Evolutionary conservation across 23 tunicate species (phyloP), one percentile per base, ranked within the genome.

Genomic region (Aplidium turbinatum): DNA sequence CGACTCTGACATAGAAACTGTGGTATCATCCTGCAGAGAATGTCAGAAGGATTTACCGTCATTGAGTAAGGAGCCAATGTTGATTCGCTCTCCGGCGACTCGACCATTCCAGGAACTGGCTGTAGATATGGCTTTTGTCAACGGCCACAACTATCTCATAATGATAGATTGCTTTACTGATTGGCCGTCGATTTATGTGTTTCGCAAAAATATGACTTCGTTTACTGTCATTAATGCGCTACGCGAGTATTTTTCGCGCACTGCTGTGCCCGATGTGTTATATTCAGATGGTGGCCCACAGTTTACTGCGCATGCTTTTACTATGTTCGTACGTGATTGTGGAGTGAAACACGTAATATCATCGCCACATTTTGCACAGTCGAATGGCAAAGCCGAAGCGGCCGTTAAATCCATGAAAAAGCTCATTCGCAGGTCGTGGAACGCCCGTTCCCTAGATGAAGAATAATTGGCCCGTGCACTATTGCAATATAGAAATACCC

Each of bases 61-160:
- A n/a, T 54, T 54, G 19, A 22, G 24, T 18, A 32, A 61, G 39
- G 68, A 61, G 22, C 68, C 68, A 7, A 61, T 61, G 68, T 7
- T 61, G 13, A 6, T 19, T 5, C 11, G 20, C 38, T 7, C 39
- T 9, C 68, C 19, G 20, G 20, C 38, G 30, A 29, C 13, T 4
- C 68, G 39, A 6, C 68, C 68, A n/a, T 61, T 61, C 38, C 68
- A 61, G 30, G 35, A 61, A 6, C 68, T 61, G 20, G 68, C 68
- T 7, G 20, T 61, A 22, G 38, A 32, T 29, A 6, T 61, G 4
- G 38, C 38, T n/a, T 4, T 6, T 5, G 20, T 27, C 20, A 27
- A 61, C 4, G 60, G 11, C 11, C 11, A 29, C 7, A 61, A 32
- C 11, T 29, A 29, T 29, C 68, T 61, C 38, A 61, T 29, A 5